phyloP scores from a whole-genome alignment of 2,888 invertebrate genomes.

The Athalia rosae region DNA sequence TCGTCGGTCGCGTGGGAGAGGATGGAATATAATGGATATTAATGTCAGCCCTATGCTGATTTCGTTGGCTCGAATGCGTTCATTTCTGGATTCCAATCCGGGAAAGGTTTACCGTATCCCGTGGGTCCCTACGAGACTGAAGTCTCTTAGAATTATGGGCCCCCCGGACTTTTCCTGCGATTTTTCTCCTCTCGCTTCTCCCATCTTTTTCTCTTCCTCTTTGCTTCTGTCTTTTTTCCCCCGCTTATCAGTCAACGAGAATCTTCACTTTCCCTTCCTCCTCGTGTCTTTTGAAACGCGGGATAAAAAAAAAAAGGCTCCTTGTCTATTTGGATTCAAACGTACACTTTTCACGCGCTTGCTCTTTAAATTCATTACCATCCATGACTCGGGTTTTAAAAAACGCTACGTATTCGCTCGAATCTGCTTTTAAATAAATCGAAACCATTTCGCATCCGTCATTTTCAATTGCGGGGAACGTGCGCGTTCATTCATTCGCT shows the following conservation, averaged over 20 bases:
- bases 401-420: too few relatives aligned
- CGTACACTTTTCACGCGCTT: too few relatives aligned
- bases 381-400: too few relatives aligned
- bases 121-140: constrained; percentile 7
- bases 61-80: constrained; percentile 49
- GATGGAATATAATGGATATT: constrained; percentile 65
- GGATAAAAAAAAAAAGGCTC: background rate
- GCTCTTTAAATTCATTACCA: too few relatives aligned
- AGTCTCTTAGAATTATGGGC: constrained; percentile 38
- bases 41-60: constrained; percentile 63
- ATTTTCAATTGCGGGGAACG: too few relatives aligned
- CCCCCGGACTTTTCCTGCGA: constrained; percentile 13
- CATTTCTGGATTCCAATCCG: constrained; percentile 36
- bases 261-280: background rate
- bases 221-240: background rate
- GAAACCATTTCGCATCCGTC: too few relatives aligned
- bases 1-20: constrained; percentile 51
- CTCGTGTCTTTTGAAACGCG: background rate
- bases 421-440: too few relatives aligned
- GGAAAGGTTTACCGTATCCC: constrained; percentile 34
- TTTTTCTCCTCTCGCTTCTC: background rate
- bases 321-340: too few relatives aligned
- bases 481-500: too few relatives aligned
- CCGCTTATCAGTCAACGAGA: background rate
- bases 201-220: background rate